These are phyloP conservation scores for Lydus trimaculatus DNA, from an alignment of 2,888 invertebrate species.

Conservation along the genomic window DNA sequence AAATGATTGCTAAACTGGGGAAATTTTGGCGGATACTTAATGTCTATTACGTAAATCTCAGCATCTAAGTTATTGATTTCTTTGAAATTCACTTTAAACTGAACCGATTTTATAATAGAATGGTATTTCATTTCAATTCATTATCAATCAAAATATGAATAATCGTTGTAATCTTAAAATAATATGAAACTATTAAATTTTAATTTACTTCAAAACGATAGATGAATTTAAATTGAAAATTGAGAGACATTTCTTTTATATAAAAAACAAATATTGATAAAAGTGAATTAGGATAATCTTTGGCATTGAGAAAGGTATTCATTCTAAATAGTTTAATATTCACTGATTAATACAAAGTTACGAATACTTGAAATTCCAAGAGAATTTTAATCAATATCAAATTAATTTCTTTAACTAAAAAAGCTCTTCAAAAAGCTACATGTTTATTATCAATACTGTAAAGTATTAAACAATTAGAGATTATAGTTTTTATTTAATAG, in stretches of 20 bases:
- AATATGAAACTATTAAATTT: too few species aligned
- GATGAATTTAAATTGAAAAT: not conserved
- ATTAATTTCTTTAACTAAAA: not conserved
- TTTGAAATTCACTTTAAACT: not conserved
- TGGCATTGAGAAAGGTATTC: not conserved
- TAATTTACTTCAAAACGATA: not conserved
- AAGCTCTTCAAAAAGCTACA: not conserved
- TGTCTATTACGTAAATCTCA: not conserved
- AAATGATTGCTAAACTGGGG: not conserved
- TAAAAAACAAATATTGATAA: not conserved
- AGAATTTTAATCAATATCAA: not conserved
- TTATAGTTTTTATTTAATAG: too few species aligned
- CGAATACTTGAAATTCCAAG: constrained; percentile 1
- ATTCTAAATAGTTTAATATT: not conserved
- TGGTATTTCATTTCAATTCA: too few species aligned
- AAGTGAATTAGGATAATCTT: not conserved
- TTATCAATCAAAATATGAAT: not conserved
- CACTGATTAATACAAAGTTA: not conserved
- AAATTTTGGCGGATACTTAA: not conserved
- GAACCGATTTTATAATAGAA: not conserved
- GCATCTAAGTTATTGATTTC: not conserved
- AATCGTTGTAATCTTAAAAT: not conserved
- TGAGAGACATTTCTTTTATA: not conserved
- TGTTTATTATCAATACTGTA: not conserved
- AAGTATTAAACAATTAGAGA: too few species aligned